A percentile compares a stretch with the other conserved stretches of the same genome.
These are phyloP conservation scores for Lepidurus arcticus DNA, from an alignment of 1,140 invertebrate species.

Conservation along the genomic window DNA sequence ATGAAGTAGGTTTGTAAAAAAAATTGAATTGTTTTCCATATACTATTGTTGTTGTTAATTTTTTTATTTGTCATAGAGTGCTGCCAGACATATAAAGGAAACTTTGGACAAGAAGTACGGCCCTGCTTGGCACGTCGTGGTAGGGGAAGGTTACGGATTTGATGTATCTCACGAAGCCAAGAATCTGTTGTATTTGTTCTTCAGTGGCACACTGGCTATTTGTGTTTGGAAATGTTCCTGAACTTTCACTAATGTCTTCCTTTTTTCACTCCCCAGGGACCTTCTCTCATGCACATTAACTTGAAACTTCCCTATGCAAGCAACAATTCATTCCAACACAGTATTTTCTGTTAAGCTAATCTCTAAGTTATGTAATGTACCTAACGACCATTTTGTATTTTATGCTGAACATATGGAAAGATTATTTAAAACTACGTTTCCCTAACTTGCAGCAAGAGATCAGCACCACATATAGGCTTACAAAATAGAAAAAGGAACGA, in stretches of 20 bases:
- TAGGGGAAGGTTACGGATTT: constrained; percentile 91
- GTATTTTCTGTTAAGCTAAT: not conserved
- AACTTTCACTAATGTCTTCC: not conserved
- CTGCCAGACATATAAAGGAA: constrained; percentile 85
- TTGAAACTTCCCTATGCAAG: too few relatives aligned
- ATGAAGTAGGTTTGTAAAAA: constrained; percentile 44
- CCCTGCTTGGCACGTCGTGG: constrained; percentile 83
- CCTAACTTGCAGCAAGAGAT: not conserved
- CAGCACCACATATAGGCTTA: not conserved
- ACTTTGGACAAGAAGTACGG: constrained; percentile 92
- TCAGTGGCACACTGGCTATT: constrained; percentile 81
- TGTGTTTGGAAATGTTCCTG: constrained; percentile 82
- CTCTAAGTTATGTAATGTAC: too few relatives aligned
- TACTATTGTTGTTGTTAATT: constrained; percentile 20
- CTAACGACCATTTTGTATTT: not conserved
- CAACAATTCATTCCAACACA: not conserved
- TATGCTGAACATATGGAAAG: constrained; percentile 13
- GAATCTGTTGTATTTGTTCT: constrained; percentile 85
- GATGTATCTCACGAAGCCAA: constrained; percentile 85
- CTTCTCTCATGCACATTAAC: not conserved
- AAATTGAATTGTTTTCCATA: not conserved
- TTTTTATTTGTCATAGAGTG: constrained; percentile 49
- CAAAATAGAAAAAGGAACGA: not conserved
- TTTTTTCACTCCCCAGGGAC: constrained; percentile 15
- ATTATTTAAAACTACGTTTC: not conserved